Percentiles rank a stretch among this genome's conserved stretches.
Evolutionary conservation across 2,113 vertebrate genomes (phyloP).

Genomic region (Pachycephala philippinensis): DNA sequence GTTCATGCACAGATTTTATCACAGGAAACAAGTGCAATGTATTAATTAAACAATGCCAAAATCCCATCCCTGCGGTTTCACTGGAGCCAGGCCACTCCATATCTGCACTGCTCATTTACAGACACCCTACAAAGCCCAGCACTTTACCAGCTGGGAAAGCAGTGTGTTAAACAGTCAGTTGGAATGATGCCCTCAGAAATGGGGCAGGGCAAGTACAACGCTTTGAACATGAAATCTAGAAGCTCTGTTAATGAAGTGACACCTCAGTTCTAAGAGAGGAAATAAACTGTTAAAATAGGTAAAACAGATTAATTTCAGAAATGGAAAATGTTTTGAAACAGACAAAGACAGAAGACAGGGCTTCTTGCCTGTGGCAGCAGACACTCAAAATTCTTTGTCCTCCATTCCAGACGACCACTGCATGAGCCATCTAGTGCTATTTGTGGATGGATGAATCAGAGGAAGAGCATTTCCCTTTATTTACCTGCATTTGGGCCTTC

Average conservation of each 20-base stretch:
- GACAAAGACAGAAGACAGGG: not conserved
- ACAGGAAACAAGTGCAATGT: not conserved
- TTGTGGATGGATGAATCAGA: not conserved
- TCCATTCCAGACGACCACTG: not conserved
- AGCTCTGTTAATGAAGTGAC: not conserved
- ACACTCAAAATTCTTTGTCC: not conserved
- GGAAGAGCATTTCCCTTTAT: not conserved
- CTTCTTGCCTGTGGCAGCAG: not conserved
- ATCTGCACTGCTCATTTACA: not conserved
- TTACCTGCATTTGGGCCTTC: slow-evolving; percentile 98
- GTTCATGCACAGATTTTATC: not conserved
- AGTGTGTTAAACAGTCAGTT: not conserved
- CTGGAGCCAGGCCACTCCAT: not conserved
- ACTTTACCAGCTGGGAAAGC: not conserved
- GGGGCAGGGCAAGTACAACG: not conserved
- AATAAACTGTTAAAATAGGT: not conserved
- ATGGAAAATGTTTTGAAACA: not conserved
- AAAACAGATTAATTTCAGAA: not conserved
- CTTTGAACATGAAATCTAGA: not conserved
- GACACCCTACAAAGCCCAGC: not conserved
- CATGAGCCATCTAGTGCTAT: not conserved
- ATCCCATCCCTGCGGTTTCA: not conserved
- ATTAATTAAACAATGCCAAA: not conserved
- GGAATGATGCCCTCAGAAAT: not conserved
- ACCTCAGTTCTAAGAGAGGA: not conserved